Percentiles rank a stretch among this genome's conserved stretches.
phyloP scores from a whole-genome alignment of 2,888 invertebrate genomes.

The Terebella lapidaria region DNA sequence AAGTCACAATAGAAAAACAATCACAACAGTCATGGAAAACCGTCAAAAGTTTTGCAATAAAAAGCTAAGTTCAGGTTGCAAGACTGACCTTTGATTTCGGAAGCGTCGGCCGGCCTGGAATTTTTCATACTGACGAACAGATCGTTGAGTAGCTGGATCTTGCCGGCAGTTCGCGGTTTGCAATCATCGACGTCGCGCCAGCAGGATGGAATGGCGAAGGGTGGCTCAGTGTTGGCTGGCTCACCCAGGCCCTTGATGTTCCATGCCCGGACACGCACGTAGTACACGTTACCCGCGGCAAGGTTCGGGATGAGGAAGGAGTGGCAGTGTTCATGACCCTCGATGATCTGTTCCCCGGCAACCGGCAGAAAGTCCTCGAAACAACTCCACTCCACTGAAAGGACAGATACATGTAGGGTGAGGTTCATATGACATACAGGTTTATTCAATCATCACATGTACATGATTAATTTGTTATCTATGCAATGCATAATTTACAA shows the following conservation, averaged over 20 bases:
- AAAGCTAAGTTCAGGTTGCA: background rate
- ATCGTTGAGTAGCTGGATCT: conserved; percentile 68
- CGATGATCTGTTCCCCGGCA: conserved; percentile 69
- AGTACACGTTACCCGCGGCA: conserved; percentile 79
- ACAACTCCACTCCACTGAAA: conserved; percentile 92
- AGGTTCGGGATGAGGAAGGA: conserved; percentile 68
- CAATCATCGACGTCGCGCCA: conserved; percentile 80
- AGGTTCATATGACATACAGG: too few species aligned
- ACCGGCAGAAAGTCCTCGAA: conserved; percentile 76
- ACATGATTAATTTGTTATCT: background rate
- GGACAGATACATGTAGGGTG: background rate
- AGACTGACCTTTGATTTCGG: conserved; percentile 57
- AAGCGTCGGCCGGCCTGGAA: conserved; percentile 61
- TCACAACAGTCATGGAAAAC: background rate
- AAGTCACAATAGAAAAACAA: background rate
- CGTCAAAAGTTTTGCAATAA: background rate
- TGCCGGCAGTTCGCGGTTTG: conserved; percentile 66
- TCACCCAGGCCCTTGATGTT: conserved; percentile 88
- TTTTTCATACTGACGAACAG: conserved; percentile 68
- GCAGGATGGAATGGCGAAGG: conserved; percentile 83
- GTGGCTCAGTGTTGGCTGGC: conserved; percentile 71
- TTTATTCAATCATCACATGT: background rate
- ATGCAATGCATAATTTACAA: background rate
- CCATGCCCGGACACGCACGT: conserved; percentile 85
- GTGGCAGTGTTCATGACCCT: conserved; percentile 65